phyloP scores from a whole-genome alignment of 2,888 invertebrate species.

The Eudasyphora cyanicolor region DNA sequence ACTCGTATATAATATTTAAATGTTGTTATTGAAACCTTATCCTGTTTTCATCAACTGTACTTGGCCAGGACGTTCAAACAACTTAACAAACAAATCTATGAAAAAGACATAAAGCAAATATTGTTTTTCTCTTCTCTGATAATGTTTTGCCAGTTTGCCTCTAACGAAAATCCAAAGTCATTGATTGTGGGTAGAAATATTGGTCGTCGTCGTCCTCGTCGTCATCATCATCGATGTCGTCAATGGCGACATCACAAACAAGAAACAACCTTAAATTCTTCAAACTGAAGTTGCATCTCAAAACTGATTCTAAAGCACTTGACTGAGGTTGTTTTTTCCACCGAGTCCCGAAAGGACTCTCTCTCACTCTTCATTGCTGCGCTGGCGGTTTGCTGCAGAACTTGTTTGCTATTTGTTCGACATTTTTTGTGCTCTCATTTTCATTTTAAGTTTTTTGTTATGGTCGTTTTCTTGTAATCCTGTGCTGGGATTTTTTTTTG shows the following conservation, averaged over 20 bases:
- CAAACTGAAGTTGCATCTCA: background rate
- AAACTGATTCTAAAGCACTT: slow-evolving; percentile 20
- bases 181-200: slow-evolving; percentile 12
- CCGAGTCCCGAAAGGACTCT: background rate
- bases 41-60: background rate
- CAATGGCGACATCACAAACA: slow-evolving; percentile 3
- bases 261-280: background rate
- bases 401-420: slow-evolving; percentile 37
- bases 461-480: slow-evolving; percentile 20
- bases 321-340: background rate
- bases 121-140: slow-evolving; percentile 21
- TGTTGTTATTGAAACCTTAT: background rate
- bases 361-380: background rate
- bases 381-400: background rate
- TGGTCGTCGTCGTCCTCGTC: too few relatives aligned
- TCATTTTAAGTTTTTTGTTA: slow-evolving; percentile 33
- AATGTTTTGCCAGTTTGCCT: slow-evolving; percentile 16
- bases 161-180: background rate
- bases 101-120: slow-evolving; percentile 31
- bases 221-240: too few relatives aligned
- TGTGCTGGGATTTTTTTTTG: slow-evolving; percentile 35
- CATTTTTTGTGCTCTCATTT: slow-evolving; percentile 47
- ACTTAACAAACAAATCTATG: slow-evolving; percentile 27
- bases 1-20: too few relatives aligned
- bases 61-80: background rate